phyloP scores from a whole-genome alignment of 2,113 vertebrate species.

The Pardalotus punctatus region DNA sequence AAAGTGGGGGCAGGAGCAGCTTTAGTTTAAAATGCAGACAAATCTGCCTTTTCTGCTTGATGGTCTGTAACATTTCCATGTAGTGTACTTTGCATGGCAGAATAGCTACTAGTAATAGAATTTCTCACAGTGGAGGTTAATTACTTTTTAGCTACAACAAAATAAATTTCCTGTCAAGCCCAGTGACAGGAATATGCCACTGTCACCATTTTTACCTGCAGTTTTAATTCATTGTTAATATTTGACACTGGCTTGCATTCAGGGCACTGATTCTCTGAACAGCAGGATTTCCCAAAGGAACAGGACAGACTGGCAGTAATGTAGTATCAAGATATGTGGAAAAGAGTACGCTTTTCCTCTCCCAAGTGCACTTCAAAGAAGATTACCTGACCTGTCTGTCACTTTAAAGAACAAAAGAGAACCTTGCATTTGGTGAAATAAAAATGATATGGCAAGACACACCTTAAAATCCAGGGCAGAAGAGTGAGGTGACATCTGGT shows the following conservation, averaged over 20 bases:
- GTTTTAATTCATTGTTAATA: constrained; percentile 85
- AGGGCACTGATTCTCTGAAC: constrained; percentile 32
- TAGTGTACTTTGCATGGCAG: constrained; percentile 92
- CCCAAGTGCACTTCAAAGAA: background rate
- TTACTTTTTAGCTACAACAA: constrained; percentile 85
- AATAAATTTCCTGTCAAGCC: constrained; percentile 84
- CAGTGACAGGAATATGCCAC: constrained; percentile 74
- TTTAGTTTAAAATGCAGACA: constrained; percentile 94
- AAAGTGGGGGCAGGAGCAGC: constrained; percentile 68
- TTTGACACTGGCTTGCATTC: constrained; percentile 69
- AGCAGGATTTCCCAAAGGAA: constrained; percentile 34
- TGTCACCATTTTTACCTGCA: constrained; percentile 75
- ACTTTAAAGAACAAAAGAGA: constrained; percentile 16
- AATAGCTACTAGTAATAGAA: constrained; percentile 94
- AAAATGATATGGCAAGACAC: background rate
- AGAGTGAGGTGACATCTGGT: background rate
- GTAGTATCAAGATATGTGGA: background rate
- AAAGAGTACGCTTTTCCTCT: background rate
- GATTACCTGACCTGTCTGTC: constrained; percentile 29
- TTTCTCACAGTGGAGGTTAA: constrained; percentile 94
- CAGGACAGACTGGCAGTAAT: background rate
- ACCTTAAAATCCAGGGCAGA: background rate
- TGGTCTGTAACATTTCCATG: constrained; percentile 91
- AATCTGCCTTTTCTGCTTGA: constrained; percentile 90
- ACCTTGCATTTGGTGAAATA: background rate